Percentiles rank a stretch among this genome's conserved stretches.
Conservation (phyloP, 2,888 invertebrate species). For the Hypercompe scribonia region DNA sequence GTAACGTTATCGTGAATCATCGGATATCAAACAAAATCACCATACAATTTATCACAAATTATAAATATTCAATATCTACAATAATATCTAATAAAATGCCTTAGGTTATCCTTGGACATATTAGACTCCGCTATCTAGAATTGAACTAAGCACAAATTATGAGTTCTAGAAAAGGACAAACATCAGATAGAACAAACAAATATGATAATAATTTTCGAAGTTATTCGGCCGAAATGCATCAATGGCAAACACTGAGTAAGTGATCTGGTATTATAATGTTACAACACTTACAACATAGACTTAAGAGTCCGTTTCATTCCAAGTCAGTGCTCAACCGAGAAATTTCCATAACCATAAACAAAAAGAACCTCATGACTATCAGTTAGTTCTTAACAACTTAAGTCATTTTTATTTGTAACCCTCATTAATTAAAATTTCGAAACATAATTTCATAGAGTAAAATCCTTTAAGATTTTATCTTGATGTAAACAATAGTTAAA, state of each 20-base stretch:
- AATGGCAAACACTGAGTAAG: not conserved
- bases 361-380: not conserved
- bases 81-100: too few relatives aligned
- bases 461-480: constrained; percentile 6
- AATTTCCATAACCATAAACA: not conserved
- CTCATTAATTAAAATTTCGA: not conserved
- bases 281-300: not conserved
- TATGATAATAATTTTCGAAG: too few relatives aligned
- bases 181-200: too few relatives aligned
- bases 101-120: not conserved
- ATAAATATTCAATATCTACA: not conserved
- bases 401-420: not conserved
- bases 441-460: not conserved
- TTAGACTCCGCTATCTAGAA: not conserved
- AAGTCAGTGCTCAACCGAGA: not conserved
- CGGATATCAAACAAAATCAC: not conserved
- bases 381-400: not conserved
- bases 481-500: constrained; percentile 1
- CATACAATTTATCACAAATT: not conserved
- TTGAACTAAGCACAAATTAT: not conserved
- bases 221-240: not conserved
- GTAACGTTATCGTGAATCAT: not conserved
- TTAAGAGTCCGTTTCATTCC: not conserved
- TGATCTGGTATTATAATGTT: too few relatives aligned
- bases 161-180: not conserved